Evolutionary conservation across 2,888 invertebrate species (phyloP).

Genomic region (Malachius bipustulatus): DNA sequence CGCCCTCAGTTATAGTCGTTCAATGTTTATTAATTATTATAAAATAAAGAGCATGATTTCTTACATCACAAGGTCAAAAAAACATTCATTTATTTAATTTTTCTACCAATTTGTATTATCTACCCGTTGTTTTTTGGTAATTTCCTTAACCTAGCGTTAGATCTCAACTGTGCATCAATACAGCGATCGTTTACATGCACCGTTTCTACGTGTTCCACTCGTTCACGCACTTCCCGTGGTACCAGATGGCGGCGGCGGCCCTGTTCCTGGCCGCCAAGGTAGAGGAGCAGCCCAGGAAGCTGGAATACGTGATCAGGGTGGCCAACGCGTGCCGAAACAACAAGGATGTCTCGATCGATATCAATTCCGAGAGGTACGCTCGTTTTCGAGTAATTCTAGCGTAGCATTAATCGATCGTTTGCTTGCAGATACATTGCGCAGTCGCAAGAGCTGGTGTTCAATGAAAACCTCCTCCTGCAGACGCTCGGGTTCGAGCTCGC

Average conservation of each 20-base stretch:
- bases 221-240: conserved; percentile 88
- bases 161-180: conserved; percentile 95
- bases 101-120: conserved; percentile 6
- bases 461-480: conserved; percentile 93
- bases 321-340: conserved; percentile 79
- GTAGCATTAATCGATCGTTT: conserved; percentile 1
- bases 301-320: conserved; percentile 93
- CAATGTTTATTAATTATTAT: too few species aligned
- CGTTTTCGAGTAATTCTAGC: conserved; percentile 3
- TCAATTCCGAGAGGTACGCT: conserved; percentile 60
- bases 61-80: neutral
- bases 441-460: conserved; percentile 88
- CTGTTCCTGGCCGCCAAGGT: conserved; percentile 96
- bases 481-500: conserved; percentile 96
- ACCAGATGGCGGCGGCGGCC: conserved; percentile 87
- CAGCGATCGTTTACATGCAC: conserved; percentile 99
- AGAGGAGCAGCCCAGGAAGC: conserved; percentile 94
- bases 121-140: conserved; percentile 10
- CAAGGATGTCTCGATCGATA: conserved; percentile 50
- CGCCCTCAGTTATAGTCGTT: too few species aligned
- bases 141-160: conserved; percentile 38
- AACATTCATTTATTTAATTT: conserved; percentile 7
- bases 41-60: too few species aligned
- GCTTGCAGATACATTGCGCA: conserved; percentile 47
- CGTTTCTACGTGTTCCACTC: conserved; percentile 98